Percentiles rank a stretch among this genome's conserved stretches.
Conservation (phyloP, 2,797 vertebrate species). For the Sarcoramphus papa region DNA sequence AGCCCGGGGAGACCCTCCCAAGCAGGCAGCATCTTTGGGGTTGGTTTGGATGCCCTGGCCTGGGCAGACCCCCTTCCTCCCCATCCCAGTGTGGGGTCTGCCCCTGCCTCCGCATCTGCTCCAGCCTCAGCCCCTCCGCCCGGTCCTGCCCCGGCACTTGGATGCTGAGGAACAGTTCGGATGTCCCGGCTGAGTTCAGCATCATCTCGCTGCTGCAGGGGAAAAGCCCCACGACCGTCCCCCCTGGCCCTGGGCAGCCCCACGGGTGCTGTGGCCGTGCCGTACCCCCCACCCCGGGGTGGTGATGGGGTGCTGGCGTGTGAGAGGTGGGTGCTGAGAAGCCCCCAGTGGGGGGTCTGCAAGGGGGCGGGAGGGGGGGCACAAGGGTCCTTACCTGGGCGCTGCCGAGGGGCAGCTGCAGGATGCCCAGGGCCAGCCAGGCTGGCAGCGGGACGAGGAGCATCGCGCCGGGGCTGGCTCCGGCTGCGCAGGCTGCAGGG, state of each 20-base stretch:
- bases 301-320: fast-evolving
- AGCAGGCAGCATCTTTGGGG: background rate
- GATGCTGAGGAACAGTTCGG: background rate
- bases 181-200: background rate
- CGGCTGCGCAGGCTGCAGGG: background rate
- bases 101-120: fast-evolving
- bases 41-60: background rate
- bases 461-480: background rate
- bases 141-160: background rate
- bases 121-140: background rate
- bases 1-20: background rate
- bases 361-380: background rate
- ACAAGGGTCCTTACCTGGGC: constrained; percentile 2
- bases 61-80: background rate
- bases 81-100: background rate
- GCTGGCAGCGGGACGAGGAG: background rate
- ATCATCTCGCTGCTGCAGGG: background rate
- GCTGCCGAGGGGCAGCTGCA: background rate
- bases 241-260: background rate
- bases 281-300: fast-evolving
- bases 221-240: background rate
- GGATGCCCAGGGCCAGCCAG: constrained; percentile 12
- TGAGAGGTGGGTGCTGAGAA: background rate
- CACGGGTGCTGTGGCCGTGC: fast-evolving
- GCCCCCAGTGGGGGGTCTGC: background rate